Base-by-base conservation (phyloP, 2,888 invertebrate species). In the Rhorus exstirpatorius region DNA sequence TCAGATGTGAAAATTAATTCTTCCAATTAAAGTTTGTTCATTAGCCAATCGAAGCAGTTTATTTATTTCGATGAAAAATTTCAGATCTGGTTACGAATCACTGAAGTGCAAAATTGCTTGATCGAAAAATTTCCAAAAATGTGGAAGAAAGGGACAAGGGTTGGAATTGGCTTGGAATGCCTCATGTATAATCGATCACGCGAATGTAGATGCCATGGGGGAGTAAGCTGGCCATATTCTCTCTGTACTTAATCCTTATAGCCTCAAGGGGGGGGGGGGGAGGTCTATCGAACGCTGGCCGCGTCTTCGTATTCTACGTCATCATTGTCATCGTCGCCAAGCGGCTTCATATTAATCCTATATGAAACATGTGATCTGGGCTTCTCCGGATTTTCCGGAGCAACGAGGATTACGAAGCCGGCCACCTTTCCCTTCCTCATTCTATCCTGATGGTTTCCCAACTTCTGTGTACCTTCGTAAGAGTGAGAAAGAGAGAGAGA, bases 301-400 rank as follows among this genome's bases (percentile, higher is more conserved):
- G 55, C 38, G 55, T 41, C 51, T 67, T 35, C 6, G 35, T 61
- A 72, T 49, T 44, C 58, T 67, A 46, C 67, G 58, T 24, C 74
- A 65, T 74, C 67, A 53, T 72, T 63, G 55, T 46, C 72, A 19
- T 55, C 49, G 60, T 65, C 63, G 53, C 74, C 84, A 85, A 76
- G 31, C 83, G 83, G 79, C 82, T 81, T 41, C 83, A 86, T 86
- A 86, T 87, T 88, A 88, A 87, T 87, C 88, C 87, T 82, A 88
- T 85, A 85, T 85, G 88, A 88, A 88, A 87, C 86, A 85, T 86
- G 87, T 85, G 86, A 84, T 84, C 81, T 71, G 71, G 82, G 72
- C 81, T 86, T 83, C 85, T 83, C 78, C 78, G 85, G 87, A 87
- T 86, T 83, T 86, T 87, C 85, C 85, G 79, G 70, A 38, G 74